These are phyloP conservation scores for Gopherus evgoodei DNA, from an alignment of 2,113 vertebrate genomes.

Conservation along the genomic window DNA sequence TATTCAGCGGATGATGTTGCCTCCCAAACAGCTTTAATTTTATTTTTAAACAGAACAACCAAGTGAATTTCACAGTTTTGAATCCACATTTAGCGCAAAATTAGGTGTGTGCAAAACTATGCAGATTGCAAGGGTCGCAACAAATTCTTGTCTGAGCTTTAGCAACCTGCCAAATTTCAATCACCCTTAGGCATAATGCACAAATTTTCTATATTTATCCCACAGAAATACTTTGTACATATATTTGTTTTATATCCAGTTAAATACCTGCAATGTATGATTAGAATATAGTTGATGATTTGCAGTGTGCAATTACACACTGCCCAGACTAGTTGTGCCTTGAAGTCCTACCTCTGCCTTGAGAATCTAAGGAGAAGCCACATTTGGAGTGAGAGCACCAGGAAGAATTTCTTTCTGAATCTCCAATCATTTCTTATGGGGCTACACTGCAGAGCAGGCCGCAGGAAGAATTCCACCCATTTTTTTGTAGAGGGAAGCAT, in stretches of 20 bases:
- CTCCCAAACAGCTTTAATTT: not conserved
- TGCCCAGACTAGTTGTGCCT: not conserved
- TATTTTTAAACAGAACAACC: not conserved
- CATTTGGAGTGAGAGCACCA: fast-evolving
- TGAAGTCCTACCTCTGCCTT: not conserved
- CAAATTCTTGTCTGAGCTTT: not conserved
- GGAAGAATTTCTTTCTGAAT: not conserved
- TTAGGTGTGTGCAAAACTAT: not conserved
- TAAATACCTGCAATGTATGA: not conserved
- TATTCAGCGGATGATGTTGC: not conserved
- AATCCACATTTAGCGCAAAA: not conserved
- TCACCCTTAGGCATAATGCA: not conserved
- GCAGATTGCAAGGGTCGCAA: not conserved
- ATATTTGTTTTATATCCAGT: not conserved
- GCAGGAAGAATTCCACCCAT: not conserved
- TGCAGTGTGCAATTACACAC: not conserved
- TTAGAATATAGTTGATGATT: not conserved
- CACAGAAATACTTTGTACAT: not conserved
- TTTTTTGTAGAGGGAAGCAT: not conserved
- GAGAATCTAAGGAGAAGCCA: not conserved
- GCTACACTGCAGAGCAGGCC: not conserved
- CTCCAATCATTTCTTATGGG: not conserved
- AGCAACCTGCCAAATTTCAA: not conserved
- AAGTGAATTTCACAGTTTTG: not conserved
- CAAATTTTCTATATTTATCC: not conserved